Percentiles rank a stretch among this genome's conserved stretches.
Evolutionary conservation across 1,140 invertebrate genomes (phyloP).

Genomic region (Colletes gigas): DNA sequence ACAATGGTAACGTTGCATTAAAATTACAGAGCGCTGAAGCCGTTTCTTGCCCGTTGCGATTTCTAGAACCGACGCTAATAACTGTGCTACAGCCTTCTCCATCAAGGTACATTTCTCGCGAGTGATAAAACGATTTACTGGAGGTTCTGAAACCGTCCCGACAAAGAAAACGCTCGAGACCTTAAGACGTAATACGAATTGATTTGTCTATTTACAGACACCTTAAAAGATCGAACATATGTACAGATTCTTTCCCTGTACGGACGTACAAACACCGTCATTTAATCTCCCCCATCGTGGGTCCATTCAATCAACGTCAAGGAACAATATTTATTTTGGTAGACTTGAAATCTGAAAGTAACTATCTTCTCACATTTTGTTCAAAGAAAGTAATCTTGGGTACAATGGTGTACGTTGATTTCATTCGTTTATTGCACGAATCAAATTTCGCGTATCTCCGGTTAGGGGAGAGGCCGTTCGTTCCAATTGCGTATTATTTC

Average conservation of each 20-base stretch:
- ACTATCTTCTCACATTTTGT: no score
- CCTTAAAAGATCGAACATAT: background rate
- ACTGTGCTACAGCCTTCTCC: background rate
- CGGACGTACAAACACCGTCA: background rate
- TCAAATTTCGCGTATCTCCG: no score
- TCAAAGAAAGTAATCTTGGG: no score
- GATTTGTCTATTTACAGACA: background rate
- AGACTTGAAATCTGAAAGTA: no score
- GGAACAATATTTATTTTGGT: no score
- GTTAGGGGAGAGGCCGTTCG: no score
- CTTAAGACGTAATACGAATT: background rate
- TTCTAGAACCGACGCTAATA: background rate
- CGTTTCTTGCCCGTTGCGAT: background rate
- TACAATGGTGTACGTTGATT: no score
- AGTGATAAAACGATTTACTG: background rate
- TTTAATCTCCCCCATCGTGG: background rate
- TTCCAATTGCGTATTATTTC: no score
- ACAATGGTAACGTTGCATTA: background rate
- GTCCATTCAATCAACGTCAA: background rate
- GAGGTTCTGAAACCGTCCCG: background rate
- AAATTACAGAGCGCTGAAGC: background rate
- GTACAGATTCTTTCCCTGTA: background rate
- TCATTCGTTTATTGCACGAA: no score
- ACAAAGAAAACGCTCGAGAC: background rate
- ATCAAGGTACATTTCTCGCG: background rate